Conservation (phyloP, 92 coral and sea anemone genomes). For the Epizoanthus scotinus region DNA sequence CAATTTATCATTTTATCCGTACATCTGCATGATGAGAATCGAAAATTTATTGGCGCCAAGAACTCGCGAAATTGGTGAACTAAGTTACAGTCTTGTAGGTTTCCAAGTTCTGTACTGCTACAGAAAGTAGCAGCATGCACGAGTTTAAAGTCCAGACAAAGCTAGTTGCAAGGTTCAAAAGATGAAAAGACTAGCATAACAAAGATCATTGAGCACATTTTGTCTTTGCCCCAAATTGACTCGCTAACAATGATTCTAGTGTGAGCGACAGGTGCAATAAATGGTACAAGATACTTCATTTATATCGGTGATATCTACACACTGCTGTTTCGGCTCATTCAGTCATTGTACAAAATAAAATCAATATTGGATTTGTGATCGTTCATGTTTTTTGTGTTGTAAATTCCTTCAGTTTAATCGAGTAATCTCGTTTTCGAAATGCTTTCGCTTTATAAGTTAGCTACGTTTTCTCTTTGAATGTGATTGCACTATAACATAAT, state of each 20-base stretch:
- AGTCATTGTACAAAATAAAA: slow-evolving; percentile 14
- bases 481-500: not conserved
- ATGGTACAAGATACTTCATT: not conserved
- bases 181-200: not conserved
- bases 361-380: slow-evolving; percentile 19
- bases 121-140: not conserved
- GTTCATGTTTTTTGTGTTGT: not conserved
- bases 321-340: slow-evolving; percentile 24
- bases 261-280: slow-evolving; percentile 21
- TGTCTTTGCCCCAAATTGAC: not conserved
- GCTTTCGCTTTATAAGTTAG: not conserved
- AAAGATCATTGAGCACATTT: slow-evolving; percentile 1
- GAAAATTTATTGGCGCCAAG: slow-evolving; percentile 29
- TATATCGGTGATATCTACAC: slow-evolving; percentile 7
- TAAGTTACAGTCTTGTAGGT: not conserved
- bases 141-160: not conserved
- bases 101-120: not conserved
- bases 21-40: slow-evolving; percentile 9
- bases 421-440: not conserved
- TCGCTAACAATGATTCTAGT: not conserved
- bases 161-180: not conserved
- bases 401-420: not conserved
- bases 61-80: slow-evolving; percentile 18
- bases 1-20: slow-evolving; percentile 33
- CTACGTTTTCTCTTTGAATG: not conserved